These are phyloP conservation scores for Chondrilla cf. caribensis DNA, from an alignment of 37 sponge, comb jelly and placozoan species.

Conservation along the genomic window DNA sequence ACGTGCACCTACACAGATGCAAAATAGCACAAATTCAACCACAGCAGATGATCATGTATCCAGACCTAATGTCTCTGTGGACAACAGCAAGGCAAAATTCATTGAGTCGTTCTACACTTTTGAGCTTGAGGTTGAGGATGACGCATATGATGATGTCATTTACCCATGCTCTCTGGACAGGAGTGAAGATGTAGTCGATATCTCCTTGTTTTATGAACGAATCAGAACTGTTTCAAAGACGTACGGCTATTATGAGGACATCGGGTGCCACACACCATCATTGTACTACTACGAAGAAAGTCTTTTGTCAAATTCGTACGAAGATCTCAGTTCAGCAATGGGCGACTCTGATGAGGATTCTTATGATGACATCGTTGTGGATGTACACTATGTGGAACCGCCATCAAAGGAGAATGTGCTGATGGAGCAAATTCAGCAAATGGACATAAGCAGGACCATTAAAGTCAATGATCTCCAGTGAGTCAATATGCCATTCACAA, in stretches of 20 bases:
- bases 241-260: no score
- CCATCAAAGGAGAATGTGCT: neutral
- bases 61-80: neutral
- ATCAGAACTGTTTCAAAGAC: neutral
- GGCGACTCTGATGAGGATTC: neutral
- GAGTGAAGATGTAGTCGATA: neutral
- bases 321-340: neutral
- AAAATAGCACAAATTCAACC: neutral
- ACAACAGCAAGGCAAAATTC: neutral
- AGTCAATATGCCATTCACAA: neutral
- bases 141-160: slow-evolving; percentile 4
- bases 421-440: slow-evolving; percentile 1
- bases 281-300: neutral
- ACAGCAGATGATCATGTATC: neutral
- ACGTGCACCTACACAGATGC: neutral
- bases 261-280: no score
- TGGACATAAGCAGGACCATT: neutral
- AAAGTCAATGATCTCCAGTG: neutral
- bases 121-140: neutral
- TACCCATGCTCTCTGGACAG: neutral
- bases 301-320: neutral
- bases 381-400: neutral
- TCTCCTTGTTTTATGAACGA: neutral
- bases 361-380: neutral
- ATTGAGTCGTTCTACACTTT: slow-evolving; percentile 1